Percentiles rank a stretch among this genome's conserved stretches.
Evolutionary conservation across 2,797 vertebrate species (phyloP).

Genomic region (Lepilemur septentrionalis): DNA sequence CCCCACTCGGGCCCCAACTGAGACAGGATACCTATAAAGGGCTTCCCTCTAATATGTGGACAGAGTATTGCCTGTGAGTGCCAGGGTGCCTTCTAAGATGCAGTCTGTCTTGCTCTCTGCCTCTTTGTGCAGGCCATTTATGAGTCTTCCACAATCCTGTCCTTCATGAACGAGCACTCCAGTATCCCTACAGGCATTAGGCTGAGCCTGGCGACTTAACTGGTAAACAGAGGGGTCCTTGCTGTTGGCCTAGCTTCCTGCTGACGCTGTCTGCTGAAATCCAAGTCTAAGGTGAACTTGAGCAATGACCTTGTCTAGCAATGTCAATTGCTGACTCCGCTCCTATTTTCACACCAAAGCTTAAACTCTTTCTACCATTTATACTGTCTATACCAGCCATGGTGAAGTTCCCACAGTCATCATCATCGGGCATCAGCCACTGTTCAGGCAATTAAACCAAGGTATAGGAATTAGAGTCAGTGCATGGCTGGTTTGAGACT

Average conservation of each 20-base stretch:
- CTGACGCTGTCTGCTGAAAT: neutral
- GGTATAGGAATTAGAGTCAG: neutral
- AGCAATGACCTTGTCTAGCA: neutral
- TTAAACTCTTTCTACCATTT: neutral
- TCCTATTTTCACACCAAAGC: neutral
- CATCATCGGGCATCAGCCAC: neutral
- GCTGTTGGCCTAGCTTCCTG: neutral
- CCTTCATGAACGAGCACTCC: neutral
- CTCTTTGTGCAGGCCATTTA: neutral
- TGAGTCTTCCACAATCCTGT: neutral
- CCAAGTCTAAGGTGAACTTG: neutral
- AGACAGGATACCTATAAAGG: neutral
- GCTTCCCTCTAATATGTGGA: neutral
- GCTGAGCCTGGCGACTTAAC: neutral
- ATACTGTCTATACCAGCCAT: neutral
- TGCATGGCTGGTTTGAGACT: neutral
- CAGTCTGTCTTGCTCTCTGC: neutral
- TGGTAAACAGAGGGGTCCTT: neutral
- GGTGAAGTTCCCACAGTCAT: too few relatives aligned
- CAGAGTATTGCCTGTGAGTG: neutral
- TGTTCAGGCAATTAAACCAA: neutral
- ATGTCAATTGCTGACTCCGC: neutral
- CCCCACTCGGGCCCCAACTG: neutral
- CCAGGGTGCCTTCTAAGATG: accelerated
- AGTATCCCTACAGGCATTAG: neutral